A percentile compares a stretch with the other conserved stretches of the same genome.
phyloP scores from a whole-genome alignment of 1,140 invertebrate genomes.

The Oreohelix idahoensis region DNA sequence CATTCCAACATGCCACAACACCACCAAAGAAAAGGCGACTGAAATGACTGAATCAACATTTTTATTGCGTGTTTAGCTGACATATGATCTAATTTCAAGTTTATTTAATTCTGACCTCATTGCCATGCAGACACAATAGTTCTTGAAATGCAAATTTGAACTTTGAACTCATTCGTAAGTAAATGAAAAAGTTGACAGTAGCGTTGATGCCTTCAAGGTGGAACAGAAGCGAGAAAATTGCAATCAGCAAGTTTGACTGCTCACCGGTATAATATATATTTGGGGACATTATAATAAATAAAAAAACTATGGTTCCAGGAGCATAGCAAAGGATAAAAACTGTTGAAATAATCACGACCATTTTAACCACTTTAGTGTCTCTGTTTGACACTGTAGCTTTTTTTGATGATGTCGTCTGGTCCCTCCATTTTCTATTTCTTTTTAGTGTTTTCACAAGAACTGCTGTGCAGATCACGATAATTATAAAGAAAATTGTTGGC shows the following conservation, averaged over 20 bases:
- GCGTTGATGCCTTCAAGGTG: neutral
- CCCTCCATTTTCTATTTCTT: neutral
- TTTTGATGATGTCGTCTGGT: neutral
- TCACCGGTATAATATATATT: neutral
- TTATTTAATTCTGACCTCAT: too few species aligned
- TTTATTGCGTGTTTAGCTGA: too few species aligned
- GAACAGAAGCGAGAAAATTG: neutral
- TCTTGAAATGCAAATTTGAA: neutral
- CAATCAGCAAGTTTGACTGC: neutral
- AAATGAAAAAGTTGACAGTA: neutral
- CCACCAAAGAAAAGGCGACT: too few species aligned
- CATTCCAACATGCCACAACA: too few species aligned
- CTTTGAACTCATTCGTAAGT: neutral
- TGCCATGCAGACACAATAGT: too few species aligned
- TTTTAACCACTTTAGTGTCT: neutral
- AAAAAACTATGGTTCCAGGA: neutral
- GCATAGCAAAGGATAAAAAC: neutral
- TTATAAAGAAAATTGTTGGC: neutral
- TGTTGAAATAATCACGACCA: neutral
- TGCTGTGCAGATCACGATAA: neutral
- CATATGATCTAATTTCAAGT: too few species aligned
- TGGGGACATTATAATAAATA: neutral
- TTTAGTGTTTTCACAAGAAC: neutral
- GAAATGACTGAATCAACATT: too few species aligned
- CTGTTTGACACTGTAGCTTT: neutral